Percentiles rank a stretch among this genome's conserved stretches.
Evolutionary conservation across 1,140 invertebrate species (phyloP).

Genomic region (Heterodera schachtii): DNA sequence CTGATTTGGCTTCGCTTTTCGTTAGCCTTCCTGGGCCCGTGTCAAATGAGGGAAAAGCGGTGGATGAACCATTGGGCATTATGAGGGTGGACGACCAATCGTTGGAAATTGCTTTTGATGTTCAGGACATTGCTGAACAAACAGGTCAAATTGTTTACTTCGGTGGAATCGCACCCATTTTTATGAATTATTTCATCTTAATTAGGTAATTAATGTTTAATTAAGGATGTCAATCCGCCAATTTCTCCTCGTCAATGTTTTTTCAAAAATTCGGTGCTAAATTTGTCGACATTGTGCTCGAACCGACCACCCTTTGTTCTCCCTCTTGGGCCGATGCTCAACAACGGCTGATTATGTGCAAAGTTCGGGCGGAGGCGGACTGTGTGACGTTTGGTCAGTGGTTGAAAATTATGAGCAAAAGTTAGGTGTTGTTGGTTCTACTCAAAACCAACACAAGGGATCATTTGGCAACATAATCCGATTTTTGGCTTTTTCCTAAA

Average conservation of each 20-base stretch:
- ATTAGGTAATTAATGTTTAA: too few relatives aligned
- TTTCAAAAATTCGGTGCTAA: conserved; percentile 27
- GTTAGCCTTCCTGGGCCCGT: conserved; percentile 15
- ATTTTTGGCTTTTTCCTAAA: conserved; percentile 20
- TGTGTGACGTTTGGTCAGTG: conserved; percentile 33
- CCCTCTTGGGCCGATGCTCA: conserved; percentile 35
- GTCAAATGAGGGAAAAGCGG: not conserved
- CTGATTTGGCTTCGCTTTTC: conserved; percentile 37
- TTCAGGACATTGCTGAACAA: not conserved
- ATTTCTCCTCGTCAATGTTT: not conserved
- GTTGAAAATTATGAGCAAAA: not conserved
- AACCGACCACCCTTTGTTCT: conserved; percentile 17
- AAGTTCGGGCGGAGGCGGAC: conserved; percentile 40
- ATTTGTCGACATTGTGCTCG: conserved; percentile 20
- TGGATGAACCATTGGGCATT: conserved; percentile 3
- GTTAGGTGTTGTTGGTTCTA: too few relatives aligned
- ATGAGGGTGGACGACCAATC: conserved; percentile 27
- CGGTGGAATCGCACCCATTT: too few relatives aligned
- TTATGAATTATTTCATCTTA: too few relatives aligned
- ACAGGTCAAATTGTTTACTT: too few relatives aligned
- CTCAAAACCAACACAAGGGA: not conserved
- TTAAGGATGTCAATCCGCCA: not conserved
- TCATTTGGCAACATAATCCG: not conserved
- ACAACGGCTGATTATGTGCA: conserved; percentile 49
- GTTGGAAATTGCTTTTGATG: conserved; percentile 22